A percentile compares a stretch with the other conserved stretches of the same genome.
Conservation (phyloP, 2,888 invertebrate species). For the Balanococcus diminutus region DNA sequence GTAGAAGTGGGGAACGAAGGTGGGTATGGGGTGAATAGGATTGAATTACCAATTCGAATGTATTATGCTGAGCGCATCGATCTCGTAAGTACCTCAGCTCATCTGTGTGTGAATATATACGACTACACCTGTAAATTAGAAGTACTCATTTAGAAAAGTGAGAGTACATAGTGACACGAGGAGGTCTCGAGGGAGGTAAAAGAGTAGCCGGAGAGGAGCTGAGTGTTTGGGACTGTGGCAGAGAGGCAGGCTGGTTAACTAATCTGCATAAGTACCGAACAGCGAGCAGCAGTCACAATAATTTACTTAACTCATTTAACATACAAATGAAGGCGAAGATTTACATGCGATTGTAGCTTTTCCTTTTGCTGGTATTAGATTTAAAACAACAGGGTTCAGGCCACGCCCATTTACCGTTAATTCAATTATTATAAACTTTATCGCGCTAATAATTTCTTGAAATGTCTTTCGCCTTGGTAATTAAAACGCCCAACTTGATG, state of each 20-base stretch:
- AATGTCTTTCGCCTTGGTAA: conserved; percentile 52
- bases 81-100: background rate
- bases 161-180: background rate
- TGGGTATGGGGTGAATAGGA: background rate
- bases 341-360: conserved; percentile 47
- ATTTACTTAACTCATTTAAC: conserved; percentile 49
- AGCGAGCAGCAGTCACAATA: conserved; percentile 48
- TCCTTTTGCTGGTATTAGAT: conserved; percentile 41
- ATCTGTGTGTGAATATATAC: no score
- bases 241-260: background rate
- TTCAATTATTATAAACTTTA: conserved; percentile 55
- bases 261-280: conserved; percentile 46
- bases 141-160: conserved; percentile 6
- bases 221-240: background rate
- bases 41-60: conserved; percentile 20
- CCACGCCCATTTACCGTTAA: conserved; percentile 41
- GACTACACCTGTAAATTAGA: conserved; percentile 23
- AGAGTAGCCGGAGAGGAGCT: background rate
- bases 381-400: conserved; percentile 34
- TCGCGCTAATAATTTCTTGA: conserved; percentile 54
- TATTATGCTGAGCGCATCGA: background rate
- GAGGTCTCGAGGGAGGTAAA: background rate
- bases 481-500: conserved; percentile 50
- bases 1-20: background rate
- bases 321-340: conserved; percentile 51